Conservation (phyloP, 2,888 invertebrate genomes). For the Pristionchus fissidentatus region DNA sequence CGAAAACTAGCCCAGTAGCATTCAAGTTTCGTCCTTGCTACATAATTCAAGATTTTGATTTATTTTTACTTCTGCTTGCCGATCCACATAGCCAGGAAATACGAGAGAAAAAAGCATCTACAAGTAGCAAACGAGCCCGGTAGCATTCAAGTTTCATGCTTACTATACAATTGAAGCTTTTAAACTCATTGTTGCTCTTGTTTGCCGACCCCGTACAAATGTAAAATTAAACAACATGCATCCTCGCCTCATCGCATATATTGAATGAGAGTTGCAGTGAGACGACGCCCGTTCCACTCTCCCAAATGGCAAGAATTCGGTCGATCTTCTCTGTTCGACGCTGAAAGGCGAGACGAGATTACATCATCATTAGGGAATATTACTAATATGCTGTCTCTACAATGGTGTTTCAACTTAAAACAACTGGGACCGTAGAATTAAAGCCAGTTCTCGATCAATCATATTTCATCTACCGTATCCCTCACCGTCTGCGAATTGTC, state of each 20-base stretch:
- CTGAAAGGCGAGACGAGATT: background rate
- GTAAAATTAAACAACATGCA: background rate
- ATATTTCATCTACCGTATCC: background rate
- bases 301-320: conserved; percentile 41
- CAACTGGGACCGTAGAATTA: background rate
- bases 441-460: background rate
- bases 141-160: no score
- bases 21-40: no score
- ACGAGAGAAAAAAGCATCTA: no score
- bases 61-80: no score
- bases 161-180: background rate
- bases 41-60: no score
- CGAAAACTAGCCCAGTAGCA: no score
- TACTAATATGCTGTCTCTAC: background rate
- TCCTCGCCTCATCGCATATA: conserved; percentile 40
- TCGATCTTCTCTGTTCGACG: conserved; percentile 12
- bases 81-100: no score
- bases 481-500: background rate
- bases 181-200: background rate
- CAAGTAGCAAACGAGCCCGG: no score
- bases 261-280: conserved; percentile 38
- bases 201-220: background rate
- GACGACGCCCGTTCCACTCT: background rate
- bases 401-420: background rate
- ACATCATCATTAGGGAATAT: background rate